Base-by-base conservation (phyloP, 2,113 vertebrate genomes). In the Chionodraco myersi region DNA sequence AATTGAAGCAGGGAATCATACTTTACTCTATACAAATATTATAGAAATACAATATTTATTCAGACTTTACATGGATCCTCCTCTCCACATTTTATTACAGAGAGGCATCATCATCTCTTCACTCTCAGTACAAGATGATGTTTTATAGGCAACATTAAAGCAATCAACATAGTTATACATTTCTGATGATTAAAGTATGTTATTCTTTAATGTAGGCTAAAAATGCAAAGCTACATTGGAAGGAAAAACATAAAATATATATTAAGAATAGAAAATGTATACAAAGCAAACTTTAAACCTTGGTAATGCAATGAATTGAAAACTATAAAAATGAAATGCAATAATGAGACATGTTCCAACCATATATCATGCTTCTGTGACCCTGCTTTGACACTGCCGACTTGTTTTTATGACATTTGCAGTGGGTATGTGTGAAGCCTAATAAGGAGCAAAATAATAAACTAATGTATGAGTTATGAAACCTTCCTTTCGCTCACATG, bases 41-140 rank as follows among this genome's bases (percentile, higher is more conserved):
- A n/a, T 60, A 60, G 6, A 61, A 72, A 72, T 47, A 26, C 36
- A 70, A 70, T 70, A 56, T 70, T 58, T 61, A 72, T 52, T 61
- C 12, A 72, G 30, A 72, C 45, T 21, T 36, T 41, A 51, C 70
- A 60, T 51, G 47, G 18, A 13, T 26, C 52, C 12, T 56, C 51
- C 12, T 51, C 57, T 61, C 18, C 30, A 41, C 8, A 18, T 61
- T 59, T 49, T 41, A 52, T 72, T 61, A 47, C 58, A 61, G 16
- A 60, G 57, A 36, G 16, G 53, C 65, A 7, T 11, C 16, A 13
- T 41, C 49, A 53, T 53, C 36, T 26, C 41, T 13, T 48, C 15
- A 11, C 5, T 71, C 16, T 13, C 44, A 48, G 36, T 57, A 26
- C 36, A 30, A 53, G 49, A 44, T 21, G 12, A 69, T 54, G 36